Conservation (phyloP, 2,888 invertebrate genomes). For the Charanyca ferruginea region DNA sequence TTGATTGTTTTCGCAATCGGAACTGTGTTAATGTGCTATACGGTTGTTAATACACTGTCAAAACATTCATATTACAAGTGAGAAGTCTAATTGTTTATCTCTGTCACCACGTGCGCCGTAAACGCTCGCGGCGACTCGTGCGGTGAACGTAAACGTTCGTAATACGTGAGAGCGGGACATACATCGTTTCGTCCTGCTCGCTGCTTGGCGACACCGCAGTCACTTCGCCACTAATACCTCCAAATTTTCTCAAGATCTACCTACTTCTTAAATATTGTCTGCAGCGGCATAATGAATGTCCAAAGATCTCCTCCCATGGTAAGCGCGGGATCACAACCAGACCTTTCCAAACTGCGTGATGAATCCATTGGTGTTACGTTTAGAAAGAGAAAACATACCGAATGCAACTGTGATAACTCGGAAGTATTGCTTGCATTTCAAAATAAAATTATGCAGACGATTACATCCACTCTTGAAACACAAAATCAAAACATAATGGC, state of each 20-base stretch:
- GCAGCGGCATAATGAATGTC: background rate
- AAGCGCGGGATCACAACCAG: constrained; percentile 4
- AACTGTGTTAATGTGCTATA: background rate
- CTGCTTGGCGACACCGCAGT: background rate
- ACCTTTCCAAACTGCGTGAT: constrained; percentile 8
- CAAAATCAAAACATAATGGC: background rate
- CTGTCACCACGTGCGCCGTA: background rate
- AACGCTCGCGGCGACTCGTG: constrained; percentile 1
- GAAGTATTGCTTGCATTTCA: constrained; percentile 1
- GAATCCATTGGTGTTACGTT: background rate
- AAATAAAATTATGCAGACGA: constrained; percentile 2
- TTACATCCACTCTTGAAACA: constrained; percentile 5
- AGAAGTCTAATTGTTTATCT: constrained; percentile 3
- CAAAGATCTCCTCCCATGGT: constrained; percentile 1
- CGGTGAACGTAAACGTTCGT: background rate
- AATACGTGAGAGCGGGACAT: background rate
- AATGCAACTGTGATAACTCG: constrained; percentile 2
- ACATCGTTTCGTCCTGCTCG: background rate
- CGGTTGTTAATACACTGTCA: background rate
- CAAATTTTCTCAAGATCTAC: constrained; percentile 6
- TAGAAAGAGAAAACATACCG: constrained; percentile 2
- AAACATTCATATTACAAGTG: background rate
- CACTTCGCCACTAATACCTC: background rate
- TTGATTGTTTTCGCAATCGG: background rate
- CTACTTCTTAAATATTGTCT: constrained; percentile 3